A percentile compares a stretch with the other conserved stretches of the same genome.
Evolutionary conservation across 2,113 vertebrate genomes (phyloP).

Genomic region (Choloepus hoffmanni): DNA sequence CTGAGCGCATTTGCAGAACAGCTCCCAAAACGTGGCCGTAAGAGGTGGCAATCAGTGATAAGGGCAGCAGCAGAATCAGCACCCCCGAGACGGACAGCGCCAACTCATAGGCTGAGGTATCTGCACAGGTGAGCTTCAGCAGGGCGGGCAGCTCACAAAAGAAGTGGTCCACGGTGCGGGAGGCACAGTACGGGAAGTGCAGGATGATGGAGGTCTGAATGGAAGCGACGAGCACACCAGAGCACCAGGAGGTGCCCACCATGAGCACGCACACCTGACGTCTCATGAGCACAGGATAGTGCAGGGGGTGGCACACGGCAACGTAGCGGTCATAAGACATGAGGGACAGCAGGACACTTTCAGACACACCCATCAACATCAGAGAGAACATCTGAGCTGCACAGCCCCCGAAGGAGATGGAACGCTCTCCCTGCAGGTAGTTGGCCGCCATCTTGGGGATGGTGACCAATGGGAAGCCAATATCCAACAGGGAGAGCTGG

Average conservation of each 20-base stretch:
- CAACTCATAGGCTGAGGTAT: neutral
- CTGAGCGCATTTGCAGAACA: constrained; percentile 24
- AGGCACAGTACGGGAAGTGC: constrained; percentile 66
- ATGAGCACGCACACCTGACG: constrained; percentile 48
- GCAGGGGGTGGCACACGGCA: constrained; percentile 70
- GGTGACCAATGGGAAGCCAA: constrained; percentile 69
- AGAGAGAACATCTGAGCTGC: constrained; percentile 74
- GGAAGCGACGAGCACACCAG: constrained; percentile 39
- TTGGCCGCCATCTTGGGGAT: constrained; percentile 61
- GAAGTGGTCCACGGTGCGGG: constrained; percentile 36
- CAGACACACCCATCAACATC: constrained; percentile 60
- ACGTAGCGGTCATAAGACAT: constrained; percentile 78
- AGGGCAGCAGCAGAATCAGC: constrained; percentile 58
- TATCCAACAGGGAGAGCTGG: constrained; percentile 73
- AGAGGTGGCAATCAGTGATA: constrained; percentile 13
- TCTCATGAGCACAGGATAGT: constrained; percentile 70
- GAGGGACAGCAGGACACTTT: constrained; percentile 64
- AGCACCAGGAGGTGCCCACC: constrained; percentile 22
- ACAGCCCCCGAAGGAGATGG: constrained; percentile 64
- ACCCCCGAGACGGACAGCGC: constrained; percentile 29
- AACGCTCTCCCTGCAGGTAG: neutral
- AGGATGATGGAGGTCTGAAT: constrained; percentile 47
- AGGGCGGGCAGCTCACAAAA: constrained; percentile 60
- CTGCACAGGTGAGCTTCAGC: constrained; percentile 48
- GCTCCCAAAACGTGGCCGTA: constrained; percentile 1